Percentiles rank a stretch among this genome's conserved stretches.
phyloP scores from a whole-genome alignment of 2,113 vertebrate species.

The Columba livia region DNA sequence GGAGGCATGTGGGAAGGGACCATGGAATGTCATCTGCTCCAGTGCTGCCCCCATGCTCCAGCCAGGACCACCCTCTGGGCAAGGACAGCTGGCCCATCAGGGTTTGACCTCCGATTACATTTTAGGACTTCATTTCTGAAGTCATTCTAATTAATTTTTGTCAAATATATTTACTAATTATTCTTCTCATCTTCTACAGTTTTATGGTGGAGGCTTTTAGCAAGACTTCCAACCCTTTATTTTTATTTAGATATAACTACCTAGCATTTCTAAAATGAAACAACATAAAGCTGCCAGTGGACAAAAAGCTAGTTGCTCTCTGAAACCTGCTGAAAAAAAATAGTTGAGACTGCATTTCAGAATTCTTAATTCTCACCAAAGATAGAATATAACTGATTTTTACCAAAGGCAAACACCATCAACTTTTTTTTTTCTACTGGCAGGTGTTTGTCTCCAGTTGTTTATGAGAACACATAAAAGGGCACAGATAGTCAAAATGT shows the following conservation, averaged over 20 bases:
- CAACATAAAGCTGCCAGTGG: background rate
- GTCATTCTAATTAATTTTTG: background rate
- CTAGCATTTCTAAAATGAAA: background rate
- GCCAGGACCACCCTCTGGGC: background rate
- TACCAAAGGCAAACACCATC: background rate
- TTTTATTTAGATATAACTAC: background rate
- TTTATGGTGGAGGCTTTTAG: background rate
- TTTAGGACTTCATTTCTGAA: background rate
- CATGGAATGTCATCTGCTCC: background rate
- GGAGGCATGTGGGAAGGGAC: background rate
- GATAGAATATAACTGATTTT: background rate
- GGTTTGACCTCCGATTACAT: background rate
- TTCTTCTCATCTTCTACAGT: background rate
- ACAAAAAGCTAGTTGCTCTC: background rate
- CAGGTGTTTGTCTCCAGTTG: background rate
- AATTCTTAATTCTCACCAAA: background rate
- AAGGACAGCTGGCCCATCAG: accelerated
- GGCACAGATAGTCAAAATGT: background rate
- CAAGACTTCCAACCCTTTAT: background rate
- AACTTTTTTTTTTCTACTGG: background rate
- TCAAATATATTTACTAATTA: background rate
- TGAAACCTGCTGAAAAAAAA: background rate
- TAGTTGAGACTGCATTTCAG: background rate
- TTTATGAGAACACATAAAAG: background rate
- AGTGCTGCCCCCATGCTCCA: background rate